These are phyloP conservation scores for Ennomos fuscantarius DNA, from an alignment of 2,888 invertebrate genomes.

Conservation along the genomic window DNA sequence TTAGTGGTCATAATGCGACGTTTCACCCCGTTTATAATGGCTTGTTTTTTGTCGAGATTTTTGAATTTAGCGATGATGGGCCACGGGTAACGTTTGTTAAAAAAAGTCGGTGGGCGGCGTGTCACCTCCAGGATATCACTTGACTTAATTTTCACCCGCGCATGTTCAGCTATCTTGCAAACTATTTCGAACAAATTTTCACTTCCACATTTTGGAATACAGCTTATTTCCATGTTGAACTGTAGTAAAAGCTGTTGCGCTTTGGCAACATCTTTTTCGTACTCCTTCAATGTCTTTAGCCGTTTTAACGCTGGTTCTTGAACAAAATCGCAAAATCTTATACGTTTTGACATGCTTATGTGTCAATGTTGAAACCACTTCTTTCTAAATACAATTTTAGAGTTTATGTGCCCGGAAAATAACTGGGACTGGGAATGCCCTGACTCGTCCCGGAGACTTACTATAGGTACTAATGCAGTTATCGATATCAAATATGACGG, in stretches of 20 bases:
- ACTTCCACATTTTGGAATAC: background rate
- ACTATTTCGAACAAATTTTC: background rate
- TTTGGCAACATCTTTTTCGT: too few species aligned
- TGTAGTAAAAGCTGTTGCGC: background rate
- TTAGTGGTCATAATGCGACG: background rate
- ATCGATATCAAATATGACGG: too few species aligned
- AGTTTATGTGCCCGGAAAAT: too few species aligned
- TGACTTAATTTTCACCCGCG: background rate
- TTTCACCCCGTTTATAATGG: background rate
- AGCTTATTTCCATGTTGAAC: background rate
- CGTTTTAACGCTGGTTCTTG: background rate
- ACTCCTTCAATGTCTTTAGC: too few species aligned
- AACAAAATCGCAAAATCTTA: background rate
- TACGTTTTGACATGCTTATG: too few species aligned
- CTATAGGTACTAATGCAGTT: background rate
- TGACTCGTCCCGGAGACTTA: background rate
- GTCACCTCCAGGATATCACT: background rate
- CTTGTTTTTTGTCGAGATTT: background rate
- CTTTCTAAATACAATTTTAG: too few species aligned
- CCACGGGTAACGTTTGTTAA: background rate
- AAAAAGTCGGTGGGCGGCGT: background rate
- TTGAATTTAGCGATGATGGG: background rate
- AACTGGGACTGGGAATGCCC: background rate
- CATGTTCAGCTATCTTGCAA: background rate
- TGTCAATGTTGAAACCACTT: too few species aligned